phyloP scores from a whole-genome alignment of 2,797 vertebrate genomes.

The Hapalemur alaotrensis region DNA sequence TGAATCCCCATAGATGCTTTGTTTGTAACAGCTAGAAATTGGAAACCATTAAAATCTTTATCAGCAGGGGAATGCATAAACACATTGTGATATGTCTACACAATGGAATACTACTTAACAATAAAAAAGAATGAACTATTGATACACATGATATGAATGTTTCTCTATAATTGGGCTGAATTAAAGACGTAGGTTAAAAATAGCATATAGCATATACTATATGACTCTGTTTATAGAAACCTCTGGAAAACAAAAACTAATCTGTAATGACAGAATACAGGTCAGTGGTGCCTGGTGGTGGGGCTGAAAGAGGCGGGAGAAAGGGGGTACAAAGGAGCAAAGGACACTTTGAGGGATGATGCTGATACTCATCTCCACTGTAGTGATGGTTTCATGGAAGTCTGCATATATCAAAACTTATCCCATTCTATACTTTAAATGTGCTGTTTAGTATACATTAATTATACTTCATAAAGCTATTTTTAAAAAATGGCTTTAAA shows the following conservation, averaged over 20 bases:
- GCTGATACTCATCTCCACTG: not conserved
- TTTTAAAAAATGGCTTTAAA: not conserved
- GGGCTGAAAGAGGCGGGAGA: not conserved
- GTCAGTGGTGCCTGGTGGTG: not conserved
- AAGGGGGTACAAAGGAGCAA: not conserved
- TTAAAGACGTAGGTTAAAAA: not conserved
- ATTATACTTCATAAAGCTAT: not conserved
- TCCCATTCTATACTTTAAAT: not conserved
- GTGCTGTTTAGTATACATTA: not conserved
- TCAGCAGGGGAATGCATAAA: not conserved
- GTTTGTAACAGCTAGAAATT: not conserved
- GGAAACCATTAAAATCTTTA: not conserved
- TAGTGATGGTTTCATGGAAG: not conserved
- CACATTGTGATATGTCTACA: not conserved
- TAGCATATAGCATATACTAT: not conserved
- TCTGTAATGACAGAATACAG: not conserved
- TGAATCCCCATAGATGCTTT: not conserved
- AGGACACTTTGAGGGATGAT: not conserved
- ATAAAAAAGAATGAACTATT: not conserved
- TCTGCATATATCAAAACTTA: not conserved
- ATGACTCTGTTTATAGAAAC: not conserved
- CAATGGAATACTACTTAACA: not conserved
- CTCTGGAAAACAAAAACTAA: not conserved
- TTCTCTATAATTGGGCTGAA: not conserved
- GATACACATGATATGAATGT: not conserved